A percentile compares a stretch with the other conserved stretches of the same genome.
Conservation (phyloP, 2,113 vertebrate species). For the Otocyon megalotis region DNA sequence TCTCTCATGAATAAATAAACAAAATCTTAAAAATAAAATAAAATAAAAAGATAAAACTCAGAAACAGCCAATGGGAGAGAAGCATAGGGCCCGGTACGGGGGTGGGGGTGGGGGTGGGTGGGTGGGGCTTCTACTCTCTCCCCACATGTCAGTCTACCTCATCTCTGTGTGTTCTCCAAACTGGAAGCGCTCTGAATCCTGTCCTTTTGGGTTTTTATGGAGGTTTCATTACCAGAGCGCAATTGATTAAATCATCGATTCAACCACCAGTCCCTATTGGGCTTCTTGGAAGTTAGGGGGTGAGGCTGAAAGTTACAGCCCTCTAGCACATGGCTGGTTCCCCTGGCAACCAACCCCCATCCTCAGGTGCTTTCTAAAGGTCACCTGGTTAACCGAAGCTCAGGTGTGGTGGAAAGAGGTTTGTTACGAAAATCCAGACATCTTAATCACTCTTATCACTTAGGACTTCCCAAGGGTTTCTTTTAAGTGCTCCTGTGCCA, state of each 20-base stretch:
- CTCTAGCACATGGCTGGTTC: neutral
- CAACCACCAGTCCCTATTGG: neutral
- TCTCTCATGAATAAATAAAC: no score
- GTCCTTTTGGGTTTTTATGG: neutral
- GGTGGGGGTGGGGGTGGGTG: no score
- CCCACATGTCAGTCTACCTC: fast-evolving
- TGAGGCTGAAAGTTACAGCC: neutral
- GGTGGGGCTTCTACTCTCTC: no score
- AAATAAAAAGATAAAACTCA: neutral
- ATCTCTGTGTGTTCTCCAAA: neutral
- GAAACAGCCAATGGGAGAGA: neutral
- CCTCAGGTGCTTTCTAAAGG: neutral
- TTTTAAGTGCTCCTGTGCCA: neutral
- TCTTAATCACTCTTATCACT: neutral
- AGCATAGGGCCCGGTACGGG: neutral
- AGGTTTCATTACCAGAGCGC: no score
- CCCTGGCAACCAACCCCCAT: neutral
- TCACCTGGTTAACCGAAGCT: neutral
- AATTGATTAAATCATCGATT: neutral
- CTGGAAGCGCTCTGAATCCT: neutral
- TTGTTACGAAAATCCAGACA: neutral
- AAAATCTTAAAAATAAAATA: no score
- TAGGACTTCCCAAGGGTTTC: neutral
- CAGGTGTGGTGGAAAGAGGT: neutral
- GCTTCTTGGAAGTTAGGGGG: neutral